Base-by-base conservation (phyloP, 2,888 invertebrate species). In the Drosophila borborema region DNA sequence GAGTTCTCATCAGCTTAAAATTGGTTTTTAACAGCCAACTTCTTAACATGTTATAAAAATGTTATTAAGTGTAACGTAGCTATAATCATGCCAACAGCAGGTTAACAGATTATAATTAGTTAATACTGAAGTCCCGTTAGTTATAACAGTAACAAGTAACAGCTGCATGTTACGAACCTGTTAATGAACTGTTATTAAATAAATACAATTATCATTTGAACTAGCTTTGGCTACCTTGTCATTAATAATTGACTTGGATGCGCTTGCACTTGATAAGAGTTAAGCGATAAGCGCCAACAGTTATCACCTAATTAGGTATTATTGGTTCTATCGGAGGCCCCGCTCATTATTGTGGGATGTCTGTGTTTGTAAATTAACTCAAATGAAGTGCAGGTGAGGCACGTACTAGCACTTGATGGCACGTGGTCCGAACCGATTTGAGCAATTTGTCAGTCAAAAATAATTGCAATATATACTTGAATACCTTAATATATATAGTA, bases 351-450 rank as follows among this genome's bases (percentile, higher is more conserved):
- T 41, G 23, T 1, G n/a, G 28, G 28, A 4, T 28, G 28, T 28
- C 28, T 1, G 31, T 49, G 38, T 20, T 5, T n/a, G 45, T 41
- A 12, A 56, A 69, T 18, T 12, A 9, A 43, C 2, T 18, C n/a
- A n/a, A 7, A 49, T 14, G 36, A 56, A 31, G 46, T 78, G 60
- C 69, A 68, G 56, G 28, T 43, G 36, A n/a, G n/a, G 12, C 31
- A 59, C 43, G 38, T 48, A 49, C 34, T 49, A 61, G 46, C 34
- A n/a, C n/a, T 7, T 3, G n/a, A 10, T 28, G 43, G 31, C 72
- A 77, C 61, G 64, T 67, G 78, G 64, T 18, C 51, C 63, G 51
- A 72, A 40, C 43, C 34, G 28, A 23, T 53, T 64, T 43, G 23
- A 48, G 40, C 36, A 51, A 43, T 28, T 55, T 31, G 55, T 8